Base-by-base conservation (phyloP, 2,113 vertebrate species). In the Xiphorhynchus elegans region DNA sequence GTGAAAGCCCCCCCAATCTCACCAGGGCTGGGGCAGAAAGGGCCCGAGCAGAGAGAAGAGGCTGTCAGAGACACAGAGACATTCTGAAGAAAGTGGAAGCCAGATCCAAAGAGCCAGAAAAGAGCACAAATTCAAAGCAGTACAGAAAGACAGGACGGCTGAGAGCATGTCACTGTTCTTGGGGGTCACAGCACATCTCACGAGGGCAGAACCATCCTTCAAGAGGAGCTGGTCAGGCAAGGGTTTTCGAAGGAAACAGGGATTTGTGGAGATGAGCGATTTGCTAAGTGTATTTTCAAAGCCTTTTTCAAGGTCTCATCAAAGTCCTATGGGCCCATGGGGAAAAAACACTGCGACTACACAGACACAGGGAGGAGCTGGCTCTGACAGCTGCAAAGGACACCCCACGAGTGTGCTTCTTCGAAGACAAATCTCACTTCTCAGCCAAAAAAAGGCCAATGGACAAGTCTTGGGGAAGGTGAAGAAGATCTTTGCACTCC, bases 91-190 rank as follows among this genome's bases (percentile, higher is more conserved):
- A 90, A 77, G 73, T 78, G 60, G 68, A 94, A 95, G 44, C 63
- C 8, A 1, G 55, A 21, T 70, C 76, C 83, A 93, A 84, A 92
- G 82, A 84, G 86, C 72, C 89, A 87, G 59, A 84, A 84, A 84
- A 92, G 56, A 84, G 63, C 60, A 63, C 23, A 93, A 83, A 84
- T 67, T 90, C 83, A 93, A 95, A 95, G 93, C 80, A 84, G 64
- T 58, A 84, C 35, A 95, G 89, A 92, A 81, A 89, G 17, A 52
- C 2, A 3, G 66, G 33, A 37, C 16, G 20, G 44, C 59, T 6
- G 5, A 76, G 40, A 68, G 46, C 2, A 1, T 0, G 3, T 68
- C 2, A 5, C 15, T 28, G 5, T 55, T 68, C 67, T n/a, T 6
- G 0, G 33, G 26, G 5, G 8, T 82, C 20, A 31, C 2, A 10